These are phyloP conservation scores for Porites evermanni DNA, from an alignment of 92 coral and sea anemone genomes.

Conservation along the genomic window DNA sequence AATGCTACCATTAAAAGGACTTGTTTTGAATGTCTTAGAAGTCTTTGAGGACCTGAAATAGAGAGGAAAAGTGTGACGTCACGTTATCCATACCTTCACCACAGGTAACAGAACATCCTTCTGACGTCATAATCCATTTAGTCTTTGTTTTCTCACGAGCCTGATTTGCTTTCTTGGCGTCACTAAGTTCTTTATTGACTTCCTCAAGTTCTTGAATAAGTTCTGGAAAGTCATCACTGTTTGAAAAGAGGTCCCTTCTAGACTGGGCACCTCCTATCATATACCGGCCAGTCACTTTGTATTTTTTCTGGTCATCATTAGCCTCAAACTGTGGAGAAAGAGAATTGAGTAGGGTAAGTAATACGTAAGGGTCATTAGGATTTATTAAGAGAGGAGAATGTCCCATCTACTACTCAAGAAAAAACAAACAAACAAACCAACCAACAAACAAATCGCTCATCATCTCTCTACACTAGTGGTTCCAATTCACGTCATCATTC, in stretches of 20 bases:
- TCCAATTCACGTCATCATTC: too few relatives aligned
- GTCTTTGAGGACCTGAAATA: too few relatives aligned
- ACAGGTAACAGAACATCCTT: conserved; percentile 24
- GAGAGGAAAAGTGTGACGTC: too few relatives aligned
- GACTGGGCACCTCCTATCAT: conserved; percentile 1
- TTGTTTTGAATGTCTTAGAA: too few relatives aligned
- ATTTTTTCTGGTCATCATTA: neutral
- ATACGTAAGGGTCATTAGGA: neutral
- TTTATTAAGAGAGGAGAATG: too few relatives aligned
- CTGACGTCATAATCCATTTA: conserved; percentile 11
- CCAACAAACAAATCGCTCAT: too few relatives aligned
- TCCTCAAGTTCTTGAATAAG: conserved; percentile 27
- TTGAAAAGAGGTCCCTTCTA: neutral
- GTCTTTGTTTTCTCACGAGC: neutral
- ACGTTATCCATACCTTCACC: conserved; percentile 26
- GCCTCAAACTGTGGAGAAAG: conserved; percentile 21
- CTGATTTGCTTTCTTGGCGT: neutral
- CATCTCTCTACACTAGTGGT: too few relatives aligned
- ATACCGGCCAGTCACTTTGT: conserved; percentile 32
- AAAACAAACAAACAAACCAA: too few relatives aligned
- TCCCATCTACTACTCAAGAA: too few relatives aligned
- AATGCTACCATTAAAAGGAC: too few relatives aligned
- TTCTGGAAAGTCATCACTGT: conserved; percentile 14
- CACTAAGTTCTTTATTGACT: conserved; percentile 24
- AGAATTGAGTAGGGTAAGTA: neutral